Conservation (phyloP, 2,888 invertebrate species). For the Xanthia togata region DNA sequence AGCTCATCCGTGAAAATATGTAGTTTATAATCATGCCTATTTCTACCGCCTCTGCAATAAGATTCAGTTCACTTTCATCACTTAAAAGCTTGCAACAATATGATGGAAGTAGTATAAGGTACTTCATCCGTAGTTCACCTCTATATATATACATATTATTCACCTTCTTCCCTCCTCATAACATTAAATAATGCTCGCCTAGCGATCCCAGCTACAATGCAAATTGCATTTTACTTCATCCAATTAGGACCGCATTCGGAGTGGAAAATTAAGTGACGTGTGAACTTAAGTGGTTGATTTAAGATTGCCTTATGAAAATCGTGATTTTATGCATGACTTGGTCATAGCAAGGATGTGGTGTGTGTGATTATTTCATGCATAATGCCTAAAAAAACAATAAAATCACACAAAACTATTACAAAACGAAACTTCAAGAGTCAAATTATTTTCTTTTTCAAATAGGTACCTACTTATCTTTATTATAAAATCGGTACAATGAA, state of each 20-base stretch:
- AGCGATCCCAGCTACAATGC: background rate
- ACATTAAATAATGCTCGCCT: conserved; percentile 16
- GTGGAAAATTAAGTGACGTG: conserved; percentile 6
- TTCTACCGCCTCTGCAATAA: background rate
- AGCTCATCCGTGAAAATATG: background rate
- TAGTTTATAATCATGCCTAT: background rate
- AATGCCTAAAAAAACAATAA: background rate
- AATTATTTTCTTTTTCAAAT: too few relatives aligned
- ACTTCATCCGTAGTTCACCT: background rate
- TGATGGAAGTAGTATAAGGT: background rate
- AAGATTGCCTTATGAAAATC: background rate
- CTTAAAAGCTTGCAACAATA: background rate
- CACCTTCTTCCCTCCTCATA: background rate
- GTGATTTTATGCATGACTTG: conserved; percentile 6
- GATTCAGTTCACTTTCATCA: background rate
- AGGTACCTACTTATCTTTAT: too few relatives aligned
- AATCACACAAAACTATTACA: background rate
- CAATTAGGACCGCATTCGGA: conserved; percentile 23
- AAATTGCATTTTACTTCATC: conserved; percentile 18
- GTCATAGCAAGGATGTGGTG: background rate
- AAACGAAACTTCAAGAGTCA: background rate
- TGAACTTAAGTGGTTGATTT: conserved; percentile 11
- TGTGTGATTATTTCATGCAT: background rate
- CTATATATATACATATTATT: conserved; percentile 6
- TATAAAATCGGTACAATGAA: too few relatives aligned